A percentile compares a stretch with the other conserved stretches of the same genome.
Conservation (phyloP, 1,140 invertebrate species). For the Apolygus lucorum region DNA sequence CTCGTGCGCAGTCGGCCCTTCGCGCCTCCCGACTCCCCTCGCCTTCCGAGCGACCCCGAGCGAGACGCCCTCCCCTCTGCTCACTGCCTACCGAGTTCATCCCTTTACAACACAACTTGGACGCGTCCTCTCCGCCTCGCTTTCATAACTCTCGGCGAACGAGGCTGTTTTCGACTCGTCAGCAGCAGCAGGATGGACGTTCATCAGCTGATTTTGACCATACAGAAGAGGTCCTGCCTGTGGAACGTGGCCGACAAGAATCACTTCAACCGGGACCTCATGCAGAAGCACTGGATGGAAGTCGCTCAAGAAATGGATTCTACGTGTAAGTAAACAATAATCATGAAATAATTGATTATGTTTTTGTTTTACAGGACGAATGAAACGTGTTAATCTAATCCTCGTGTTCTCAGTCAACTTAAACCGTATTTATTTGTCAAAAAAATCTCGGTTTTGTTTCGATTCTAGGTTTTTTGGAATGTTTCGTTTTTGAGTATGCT, state of each 20-base stretch:
- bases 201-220: constrained; percentile 14
- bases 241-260: constrained; percentile 25
- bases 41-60: background rate
- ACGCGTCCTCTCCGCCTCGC: background rate
- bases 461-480: no score
- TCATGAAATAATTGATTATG: no score
- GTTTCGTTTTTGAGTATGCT: no score
- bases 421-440: no score
- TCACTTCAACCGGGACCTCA: constrained; percentile 23
- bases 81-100: background rate
- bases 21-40: background rate
- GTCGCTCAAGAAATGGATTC: constrained; percentile 21
- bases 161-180: background rate
- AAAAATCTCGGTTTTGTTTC: no score
- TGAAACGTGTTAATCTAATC: no score
- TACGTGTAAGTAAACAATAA: constrained; percentile 24
- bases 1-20: constrained; percentile 1
- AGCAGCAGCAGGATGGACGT: constrained; percentile 22
- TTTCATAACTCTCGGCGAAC: background rate
- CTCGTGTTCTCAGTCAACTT: no score
- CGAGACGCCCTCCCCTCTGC: background rate
- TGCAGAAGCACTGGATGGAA: constrained; percentile 21
- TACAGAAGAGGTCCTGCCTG: constrained; percentile 6
- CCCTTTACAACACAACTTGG: constrained; percentile 2
- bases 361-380: no score